Evolutionary conservation across 2,797 vertebrate genomes (phyloP).

Genomic region (Potorous gilbertii): DNA sequence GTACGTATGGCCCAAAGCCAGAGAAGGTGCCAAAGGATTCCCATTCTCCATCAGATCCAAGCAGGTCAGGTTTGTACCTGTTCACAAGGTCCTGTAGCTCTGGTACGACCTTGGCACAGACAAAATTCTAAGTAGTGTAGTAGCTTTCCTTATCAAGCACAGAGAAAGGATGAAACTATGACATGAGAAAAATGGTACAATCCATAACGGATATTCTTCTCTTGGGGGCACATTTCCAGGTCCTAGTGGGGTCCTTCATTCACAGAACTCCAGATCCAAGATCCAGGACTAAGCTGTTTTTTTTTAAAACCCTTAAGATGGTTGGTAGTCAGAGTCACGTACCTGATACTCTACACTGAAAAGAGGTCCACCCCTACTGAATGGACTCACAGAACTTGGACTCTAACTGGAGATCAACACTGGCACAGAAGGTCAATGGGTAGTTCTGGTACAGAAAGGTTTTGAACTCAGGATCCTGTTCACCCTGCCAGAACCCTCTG

Average conservation of each 20-base stretch:
- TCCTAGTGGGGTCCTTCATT: neutral
- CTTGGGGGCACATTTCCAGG: constrained; percentile 68
- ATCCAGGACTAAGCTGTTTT: neutral
- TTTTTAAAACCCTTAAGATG: neutral
- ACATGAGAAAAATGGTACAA: constrained; percentile 93
- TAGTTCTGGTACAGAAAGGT: constrained; percentile 89
- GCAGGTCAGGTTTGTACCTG: constrained; percentile 84
- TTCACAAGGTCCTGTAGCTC: constrained; percentile 93
- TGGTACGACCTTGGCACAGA: constrained; percentile 89
- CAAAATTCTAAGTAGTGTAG: constrained; percentile 92
- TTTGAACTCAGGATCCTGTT: constrained; percentile 77
- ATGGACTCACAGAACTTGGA: constrained; percentile 90
- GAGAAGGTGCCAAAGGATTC: constrained; percentile 24
- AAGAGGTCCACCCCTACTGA: constrained; percentile 92
- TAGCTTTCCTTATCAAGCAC: constrained; percentile 89
- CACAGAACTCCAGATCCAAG: neutral
- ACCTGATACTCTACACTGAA: constrained; percentile 91
- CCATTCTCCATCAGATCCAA: constrained; percentile 78
- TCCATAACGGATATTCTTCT: constrained; percentile 92
- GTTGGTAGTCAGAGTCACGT: neutral
- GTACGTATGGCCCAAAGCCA: neutral
- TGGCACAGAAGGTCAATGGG: constrained; percentile 90
- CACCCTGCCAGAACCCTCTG: constrained; percentile 94
- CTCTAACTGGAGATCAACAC: constrained; percentile 90
- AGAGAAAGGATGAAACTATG: constrained; percentile 97